phyloP scores from a whole-genome alignment of 2,113 vertebrate genomes.

The Orientallactaga bullata region DNA sequence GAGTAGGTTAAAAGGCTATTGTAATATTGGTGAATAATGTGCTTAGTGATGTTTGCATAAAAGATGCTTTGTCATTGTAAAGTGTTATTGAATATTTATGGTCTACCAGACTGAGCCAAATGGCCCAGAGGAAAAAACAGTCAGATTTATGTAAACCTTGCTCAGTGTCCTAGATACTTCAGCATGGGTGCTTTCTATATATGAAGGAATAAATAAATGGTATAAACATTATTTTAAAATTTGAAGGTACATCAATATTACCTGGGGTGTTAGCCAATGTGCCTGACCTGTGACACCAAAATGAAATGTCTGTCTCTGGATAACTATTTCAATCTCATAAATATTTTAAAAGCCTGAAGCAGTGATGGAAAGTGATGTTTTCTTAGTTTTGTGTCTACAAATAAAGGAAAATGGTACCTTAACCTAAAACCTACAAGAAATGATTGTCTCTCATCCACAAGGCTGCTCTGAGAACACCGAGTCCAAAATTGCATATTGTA shows the following conservation, averaged over 20 bases:
- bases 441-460: constrained; percentile 45
- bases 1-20: constrained; percentile 80
- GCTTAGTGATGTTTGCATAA: constrained; percentile 82
- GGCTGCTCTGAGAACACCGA: constrained; percentile 39
- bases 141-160: constrained; percentile 84
- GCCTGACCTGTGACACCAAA: constrained; percentile 71
- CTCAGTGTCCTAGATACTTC: constrained; percentile 79
- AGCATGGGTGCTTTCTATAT: constrained; percentile 73
- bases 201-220: constrained; percentile 80
- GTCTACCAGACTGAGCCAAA: constrained; percentile 78
- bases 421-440: constrained; percentile 72
- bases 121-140: constrained; percentile 78
- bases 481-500: background rate
- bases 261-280: constrained; percentile 65
- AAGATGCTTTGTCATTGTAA: constrained; percentile 83
- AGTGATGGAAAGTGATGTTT: constrained; percentile 72
- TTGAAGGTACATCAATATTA: constrained; percentile 74
- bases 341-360: constrained; percentile 71
- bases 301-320: constrained; percentile 73
- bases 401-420: constrained; percentile 80
- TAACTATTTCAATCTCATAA: constrained; percentile 77
- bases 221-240: constrained; percentile 74
- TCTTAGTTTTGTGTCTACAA: constrained; percentile 76
- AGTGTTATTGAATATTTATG: constrained; percentile 84
- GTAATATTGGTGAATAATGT: constrained; percentile 81